Conservation (phyloP, 2,113 vertebrate species). For the Neofelis nebulosa region DNA sequence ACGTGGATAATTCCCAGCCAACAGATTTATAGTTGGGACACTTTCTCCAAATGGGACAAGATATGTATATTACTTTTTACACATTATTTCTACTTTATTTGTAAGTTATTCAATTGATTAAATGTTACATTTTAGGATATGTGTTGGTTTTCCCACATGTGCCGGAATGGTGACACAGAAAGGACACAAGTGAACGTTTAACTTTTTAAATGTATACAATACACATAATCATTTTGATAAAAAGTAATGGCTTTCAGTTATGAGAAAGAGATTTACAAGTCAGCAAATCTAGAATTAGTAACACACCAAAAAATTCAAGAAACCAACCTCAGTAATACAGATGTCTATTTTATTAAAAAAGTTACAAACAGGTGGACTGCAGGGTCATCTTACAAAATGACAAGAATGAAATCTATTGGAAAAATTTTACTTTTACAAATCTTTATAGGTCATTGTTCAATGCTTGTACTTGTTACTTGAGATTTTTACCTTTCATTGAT, state of each 20-base stretch:
- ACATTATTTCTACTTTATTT: slow-evolving; percentile 22
- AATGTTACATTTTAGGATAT: slow-evolving; percentile 38
- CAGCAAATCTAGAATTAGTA: slow-evolving; percentile 28
- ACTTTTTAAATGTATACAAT: slow-evolving; percentile 42
- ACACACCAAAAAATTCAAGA: slow-evolving; percentile 68
- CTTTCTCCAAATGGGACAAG: slow-evolving; percentile 36
- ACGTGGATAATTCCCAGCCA: neutral
- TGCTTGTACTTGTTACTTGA: slow-evolving; percentile 85
- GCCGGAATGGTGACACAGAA: neutral
- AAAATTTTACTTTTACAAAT: slow-evolving; percentile 87
- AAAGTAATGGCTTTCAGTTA: slow-evolving; percentile 25
- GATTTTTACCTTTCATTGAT: slow-evolving; percentile 84
- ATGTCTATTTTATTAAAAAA: slow-evolving; percentile 92
- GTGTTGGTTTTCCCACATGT: neutral
- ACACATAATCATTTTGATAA: slow-evolving; percentile 25
- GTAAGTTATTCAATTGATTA: slow-evolving; percentile 29
- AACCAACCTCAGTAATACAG: slow-evolving; percentile 85
- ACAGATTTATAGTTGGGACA: neutral
- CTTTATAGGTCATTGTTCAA: slow-evolving; percentile 85
- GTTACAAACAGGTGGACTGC: slow-evolving; percentile 89
- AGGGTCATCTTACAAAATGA: slow-evolving; percentile 90
- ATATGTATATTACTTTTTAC: slow-evolving; percentile 35
- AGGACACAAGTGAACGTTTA: neutral
- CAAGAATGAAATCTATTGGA: slow-evolving; percentile 87
- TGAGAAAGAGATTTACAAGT: neutral